Evolutionary conservation across 1,140 invertebrate genomes (phyloP).

Genomic region (Lepidurus couesii): DNA sequence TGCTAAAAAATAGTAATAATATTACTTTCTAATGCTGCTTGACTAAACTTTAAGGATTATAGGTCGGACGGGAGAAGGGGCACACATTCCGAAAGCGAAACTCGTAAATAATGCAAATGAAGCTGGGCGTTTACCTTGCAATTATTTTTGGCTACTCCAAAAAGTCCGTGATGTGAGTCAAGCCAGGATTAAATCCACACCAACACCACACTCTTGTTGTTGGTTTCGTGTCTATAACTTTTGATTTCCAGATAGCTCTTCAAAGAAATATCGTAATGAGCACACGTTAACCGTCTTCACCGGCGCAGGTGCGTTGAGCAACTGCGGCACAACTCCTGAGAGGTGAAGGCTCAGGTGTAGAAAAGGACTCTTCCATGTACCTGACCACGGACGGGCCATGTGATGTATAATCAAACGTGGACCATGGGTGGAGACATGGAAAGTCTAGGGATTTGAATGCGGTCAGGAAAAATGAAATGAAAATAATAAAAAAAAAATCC

Average conservation of each 20-base stretch:
- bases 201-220: not conserved
- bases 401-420: not conserved
- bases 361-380: not conserved
- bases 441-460: not conserved
- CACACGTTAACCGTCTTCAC: not conserved
- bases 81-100: not conserved
- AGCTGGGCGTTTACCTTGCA: slow-evolving; percentile 5
- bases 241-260: not conserved
- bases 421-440: too few relatives aligned
- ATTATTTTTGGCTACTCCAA: not conserved
- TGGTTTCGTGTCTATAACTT: not conserved
- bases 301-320: not conserved
- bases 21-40: not conserved
- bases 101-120: not conserved
- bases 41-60: not conserved
- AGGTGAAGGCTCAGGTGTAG: not conserved
- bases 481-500: not conserved
- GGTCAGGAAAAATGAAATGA: not conserved
- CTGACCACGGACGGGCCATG: not conserved
- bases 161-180: not conserved
- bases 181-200: not conserved
- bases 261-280: not conserved
- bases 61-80: not conserved
- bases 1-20: not conserved
- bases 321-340: not conserved